Evolutionary conservation across 2,113 vertebrate species (phyloP).

Genomic region (Alethe castanea): DNA sequence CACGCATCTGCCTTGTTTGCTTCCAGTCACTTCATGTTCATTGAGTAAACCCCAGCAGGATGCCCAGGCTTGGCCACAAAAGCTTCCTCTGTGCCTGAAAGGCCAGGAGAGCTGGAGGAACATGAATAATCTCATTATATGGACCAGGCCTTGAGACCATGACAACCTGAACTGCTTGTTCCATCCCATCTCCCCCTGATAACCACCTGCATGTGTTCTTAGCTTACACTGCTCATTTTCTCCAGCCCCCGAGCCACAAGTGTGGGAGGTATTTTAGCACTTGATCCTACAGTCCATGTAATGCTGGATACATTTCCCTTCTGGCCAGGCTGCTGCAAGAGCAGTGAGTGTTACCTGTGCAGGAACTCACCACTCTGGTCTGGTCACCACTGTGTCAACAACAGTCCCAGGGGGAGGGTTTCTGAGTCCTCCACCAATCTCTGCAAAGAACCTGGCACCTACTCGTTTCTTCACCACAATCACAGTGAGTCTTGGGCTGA

Average conservation of each 20-base stretch:
- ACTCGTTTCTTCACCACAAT: constrained; percentile 95
- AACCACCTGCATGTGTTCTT: background rate
- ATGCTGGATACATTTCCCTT: accelerated
- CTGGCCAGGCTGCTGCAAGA: background rate
- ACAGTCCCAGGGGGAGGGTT: constrained; percentile 93
- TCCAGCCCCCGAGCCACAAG: background rate
- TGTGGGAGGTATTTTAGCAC: accelerated
- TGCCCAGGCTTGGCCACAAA: background rate
- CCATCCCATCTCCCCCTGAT: background rate
- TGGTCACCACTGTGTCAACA: constrained; percentile 87
- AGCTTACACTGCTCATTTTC: background rate
- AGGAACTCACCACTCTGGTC: constrained; percentile 88
- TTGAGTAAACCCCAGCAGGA: background rate
- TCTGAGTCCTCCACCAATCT: constrained; percentile 66
- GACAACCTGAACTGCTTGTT: background rate
- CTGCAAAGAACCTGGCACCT: constrained; percentile 83
- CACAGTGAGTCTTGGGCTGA: constrained; percentile 86
- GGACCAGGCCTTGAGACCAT: background rate
- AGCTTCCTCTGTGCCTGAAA: background rate
- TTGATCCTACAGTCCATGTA: background rate
- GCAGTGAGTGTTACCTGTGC: background rate
- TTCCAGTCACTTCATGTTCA: background rate
- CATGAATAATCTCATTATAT: background rate
- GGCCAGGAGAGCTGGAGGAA: background rate
- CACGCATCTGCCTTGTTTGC: accelerated